These are phyloP conservation scores for Brenthis hecate DNA, from an alignment of 2,888 invertebrate genomes.

Conservation along the genomic window DNA sequence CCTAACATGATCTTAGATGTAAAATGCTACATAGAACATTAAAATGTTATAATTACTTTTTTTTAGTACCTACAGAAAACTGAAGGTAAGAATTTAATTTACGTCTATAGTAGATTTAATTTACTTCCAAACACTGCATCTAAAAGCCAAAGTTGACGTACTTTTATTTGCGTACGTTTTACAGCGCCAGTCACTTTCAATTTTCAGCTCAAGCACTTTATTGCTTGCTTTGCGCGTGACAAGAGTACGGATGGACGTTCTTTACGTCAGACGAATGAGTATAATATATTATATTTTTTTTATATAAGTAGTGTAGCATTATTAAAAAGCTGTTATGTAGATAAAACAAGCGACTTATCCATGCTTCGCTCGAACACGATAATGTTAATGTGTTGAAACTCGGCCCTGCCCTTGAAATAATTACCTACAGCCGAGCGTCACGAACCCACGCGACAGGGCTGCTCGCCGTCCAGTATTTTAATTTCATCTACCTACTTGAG, in stretches of 20 bases:
- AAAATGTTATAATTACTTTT: too few relatives aligned
- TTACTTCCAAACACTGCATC: conserved; percentile 11
- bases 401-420: too few relatives aligned
- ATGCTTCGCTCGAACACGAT: too few relatives aligned
- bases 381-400: too few relatives aligned
- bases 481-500: too few relatives aligned
- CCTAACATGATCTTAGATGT: too few relatives aligned
- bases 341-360: too few relatives aligned
- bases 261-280: conserved; percentile 3
- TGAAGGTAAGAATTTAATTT: not conserved
- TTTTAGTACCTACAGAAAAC: not conserved
- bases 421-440: too few relatives aligned
- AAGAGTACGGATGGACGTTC: conserved; percentile 51
- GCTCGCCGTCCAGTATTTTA: too few relatives aligned
- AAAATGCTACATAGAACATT: too few relatives aligned
- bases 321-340: too few relatives aligned
- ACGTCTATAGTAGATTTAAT: conserved; percentile 7
- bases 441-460: too few relatives aligned
- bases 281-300: not conserved
- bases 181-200: conserved; percentile 78
- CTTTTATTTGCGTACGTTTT: conserved; percentile 52
- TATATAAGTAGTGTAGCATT: not conserved
- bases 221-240: conserved; percentile 68
- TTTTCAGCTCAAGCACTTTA: conserved; percentile 76
- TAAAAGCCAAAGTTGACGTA: conserved; percentile 7